Percentiles rank a stretch among this genome's conserved stretches.
Evolutionary conservation across 2,888 invertebrate genomes (phyloP).

Genomic region (Zygothrica quintamaculata): DNA sequence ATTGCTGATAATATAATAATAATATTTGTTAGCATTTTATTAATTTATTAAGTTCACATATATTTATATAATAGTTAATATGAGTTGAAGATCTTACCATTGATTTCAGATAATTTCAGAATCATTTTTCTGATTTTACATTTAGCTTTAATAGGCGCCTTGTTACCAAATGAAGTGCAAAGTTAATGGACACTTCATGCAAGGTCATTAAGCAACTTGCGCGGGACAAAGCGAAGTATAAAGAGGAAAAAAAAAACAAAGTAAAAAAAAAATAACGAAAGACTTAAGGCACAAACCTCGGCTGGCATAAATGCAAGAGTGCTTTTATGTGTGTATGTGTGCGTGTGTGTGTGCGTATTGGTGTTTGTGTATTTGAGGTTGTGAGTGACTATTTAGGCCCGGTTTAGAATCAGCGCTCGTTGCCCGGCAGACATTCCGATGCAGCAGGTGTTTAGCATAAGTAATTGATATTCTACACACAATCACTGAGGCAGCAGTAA

Average conservation of each 20-base stretch:
- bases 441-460: conserved; percentile 85
- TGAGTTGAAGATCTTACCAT: too few species aligned
- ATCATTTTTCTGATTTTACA: too few species aligned
- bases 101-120: neutral
- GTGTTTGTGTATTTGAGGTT: conserved; percentile 12
- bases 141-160: neutral
- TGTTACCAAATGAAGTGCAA: neutral
- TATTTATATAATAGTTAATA: too few species aligned
- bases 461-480: conserved; percentile 84
- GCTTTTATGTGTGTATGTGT: conserved; percentile 2
- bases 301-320: conserved; percentile 25
- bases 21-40: too few species aligned
- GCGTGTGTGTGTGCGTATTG: conserved; percentile 2
- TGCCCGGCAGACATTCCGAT: conserved; percentile 81
- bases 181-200: conserved; percentile 21
- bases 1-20: too few species aligned
- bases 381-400: conserved; percentile 66
- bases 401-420: conserved; percentile 69
- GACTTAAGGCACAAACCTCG: conserved; percentile 75
- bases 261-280: conserved; percentile 58
- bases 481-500: conserved; percentile 59
- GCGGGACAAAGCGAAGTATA: conserved; percentile 3
- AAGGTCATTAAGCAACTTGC: conserved; percentile 39
- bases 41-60: too few species aligned
- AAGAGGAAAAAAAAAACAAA: conserved; percentile 12